Conservation (phyloP, 2,113 vertebrate species). For the Heterotilapia buettikoferi region DNA sequence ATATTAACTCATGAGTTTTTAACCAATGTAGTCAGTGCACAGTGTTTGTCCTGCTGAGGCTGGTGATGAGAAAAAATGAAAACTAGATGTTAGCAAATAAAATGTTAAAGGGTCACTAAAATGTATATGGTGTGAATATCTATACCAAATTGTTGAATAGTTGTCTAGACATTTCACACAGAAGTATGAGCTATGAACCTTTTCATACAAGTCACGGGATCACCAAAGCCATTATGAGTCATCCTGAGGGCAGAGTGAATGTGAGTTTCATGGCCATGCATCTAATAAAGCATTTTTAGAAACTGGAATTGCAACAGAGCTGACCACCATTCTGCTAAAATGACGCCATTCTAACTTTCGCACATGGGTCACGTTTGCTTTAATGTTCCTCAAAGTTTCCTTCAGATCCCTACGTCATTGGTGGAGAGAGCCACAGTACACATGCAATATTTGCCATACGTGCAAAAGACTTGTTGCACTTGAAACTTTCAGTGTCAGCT, state of each 20-base stretch:
- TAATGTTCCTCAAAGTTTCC: not conserved
- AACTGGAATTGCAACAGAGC: not conserved
- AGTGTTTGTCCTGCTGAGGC: not conserved
- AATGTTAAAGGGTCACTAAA: not conserved
- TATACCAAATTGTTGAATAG: not conserved
- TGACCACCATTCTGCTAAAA: not conserved
- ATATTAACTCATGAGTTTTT: not conserved
- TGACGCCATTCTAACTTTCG: not conserved
- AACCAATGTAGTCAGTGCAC: not conserved
- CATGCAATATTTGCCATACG: not conserved
- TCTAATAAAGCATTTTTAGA: not conserved
- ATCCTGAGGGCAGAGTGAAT: not conserved
- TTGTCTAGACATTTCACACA: not conserved
- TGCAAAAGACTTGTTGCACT: not conserved
- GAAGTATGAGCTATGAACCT: not conserved
- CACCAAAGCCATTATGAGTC: not conserved
- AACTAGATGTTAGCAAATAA: not conserved
- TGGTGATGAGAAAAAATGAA: not conserved
- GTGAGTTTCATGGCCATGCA: not conserved
- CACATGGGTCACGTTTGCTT: not conserved
- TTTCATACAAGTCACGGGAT: not conserved
- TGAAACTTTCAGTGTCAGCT: not conserved
- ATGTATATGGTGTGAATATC: not conserved
- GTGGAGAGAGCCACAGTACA: not conserved
- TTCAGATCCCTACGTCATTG: not conserved